These are phyloP conservation scores for Rhamnusium bicolor DNA, from an alignment of 2,888 invertebrate genomes.

Conservation along the genomic window DNA sequence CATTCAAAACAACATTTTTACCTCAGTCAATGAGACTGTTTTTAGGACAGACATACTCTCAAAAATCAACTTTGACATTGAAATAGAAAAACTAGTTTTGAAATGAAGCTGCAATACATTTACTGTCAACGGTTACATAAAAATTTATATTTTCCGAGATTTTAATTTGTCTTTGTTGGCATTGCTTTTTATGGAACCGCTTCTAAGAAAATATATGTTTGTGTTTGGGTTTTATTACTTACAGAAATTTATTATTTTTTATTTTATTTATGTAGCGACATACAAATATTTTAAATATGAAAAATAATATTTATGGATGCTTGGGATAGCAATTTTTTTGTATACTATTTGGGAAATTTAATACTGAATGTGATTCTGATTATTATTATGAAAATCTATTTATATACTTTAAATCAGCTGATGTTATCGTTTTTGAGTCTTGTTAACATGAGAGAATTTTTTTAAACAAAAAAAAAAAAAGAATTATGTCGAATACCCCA, in stretches of 20 bases:
- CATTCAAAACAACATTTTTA: slow-evolving; percentile 36
- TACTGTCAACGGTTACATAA: slow-evolving; percentile 4
- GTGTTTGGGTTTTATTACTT: background rate
- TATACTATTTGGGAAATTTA: no score
- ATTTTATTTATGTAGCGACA: background rate
- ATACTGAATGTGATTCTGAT: no score
- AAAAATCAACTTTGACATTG: slow-evolving; percentile 1
- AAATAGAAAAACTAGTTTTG: slow-evolving; percentile 17
- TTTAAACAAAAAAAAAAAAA: no score
- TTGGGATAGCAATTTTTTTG: background rate
- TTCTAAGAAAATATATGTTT: slow-evolving; percentile 3
- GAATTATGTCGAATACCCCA: no score
- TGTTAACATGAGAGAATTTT: no score
- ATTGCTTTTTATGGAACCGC: slow-evolving; percentile 9
- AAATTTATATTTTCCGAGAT: slow-evolving; percentile 14
- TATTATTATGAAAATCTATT: no score
- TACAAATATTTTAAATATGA: background rate
- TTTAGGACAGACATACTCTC: background rate
- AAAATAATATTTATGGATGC: background rate
- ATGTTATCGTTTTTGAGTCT: no score
- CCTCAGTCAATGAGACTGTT: background rate
- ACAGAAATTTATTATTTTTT: background rate
- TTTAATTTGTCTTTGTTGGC: slow-evolving; percentile 2
- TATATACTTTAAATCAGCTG: no score
- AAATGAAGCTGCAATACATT: slow-evolving; percentile 6